Percentiles rank a stretch among this genome's conserved stretches.
These are phyloP conservation scores for Oncorhynchus kisutch DNA, from an alignment of 2,113 vertebrate genomes.

Conservation along the genomic window DNA sequence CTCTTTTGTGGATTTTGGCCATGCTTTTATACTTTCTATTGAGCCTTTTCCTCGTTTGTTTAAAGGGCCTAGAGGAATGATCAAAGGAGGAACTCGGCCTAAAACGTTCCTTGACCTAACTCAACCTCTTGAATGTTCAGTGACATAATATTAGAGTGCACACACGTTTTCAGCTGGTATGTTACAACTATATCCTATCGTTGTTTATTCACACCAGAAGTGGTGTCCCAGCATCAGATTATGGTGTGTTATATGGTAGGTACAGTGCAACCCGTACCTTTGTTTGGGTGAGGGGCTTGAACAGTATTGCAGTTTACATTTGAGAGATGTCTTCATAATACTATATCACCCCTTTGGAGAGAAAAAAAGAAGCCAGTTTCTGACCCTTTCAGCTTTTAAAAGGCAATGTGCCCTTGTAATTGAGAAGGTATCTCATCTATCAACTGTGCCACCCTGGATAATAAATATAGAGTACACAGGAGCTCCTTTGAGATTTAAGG, in stretches of 20 bases:
- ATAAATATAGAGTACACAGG: constrained; percentile 81
- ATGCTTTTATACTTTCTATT: background rate
- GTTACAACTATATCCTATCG: background rate
- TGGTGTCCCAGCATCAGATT: background rate
- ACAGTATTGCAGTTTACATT: constrained; percentile 25
- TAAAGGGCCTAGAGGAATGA: background rate
- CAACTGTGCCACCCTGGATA: constrained; percentile 79
- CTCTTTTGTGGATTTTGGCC: background rate
- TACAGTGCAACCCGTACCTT: constrained; percentile 8
- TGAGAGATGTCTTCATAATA: constrained; percentile 61
- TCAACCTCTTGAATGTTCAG: background rate
- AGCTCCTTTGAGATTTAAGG: constrained; percentile 74
- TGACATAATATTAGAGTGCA: background rate
- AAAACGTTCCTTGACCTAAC: background rate
- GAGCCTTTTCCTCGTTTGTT: background rate
- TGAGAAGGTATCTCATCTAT: constrained; percentile 82
- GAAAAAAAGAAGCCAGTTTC: constrained; percentile 67
- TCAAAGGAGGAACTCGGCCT: background rate
- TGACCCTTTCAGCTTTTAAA: constrained; percentile 78
- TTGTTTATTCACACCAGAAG: background rate
- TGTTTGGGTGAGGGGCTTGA: constrained; percentile 31
- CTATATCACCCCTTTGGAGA: constrained; percentile 62
- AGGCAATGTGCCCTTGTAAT: constrained; percentile 84
- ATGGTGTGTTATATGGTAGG: background rate
- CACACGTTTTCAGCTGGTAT: background rate